These are phyloP conservation scores for Mythimna pallens DNA, from an alignment of 2,888 invertebrate species.

Conservation along the genomic window DNA sequence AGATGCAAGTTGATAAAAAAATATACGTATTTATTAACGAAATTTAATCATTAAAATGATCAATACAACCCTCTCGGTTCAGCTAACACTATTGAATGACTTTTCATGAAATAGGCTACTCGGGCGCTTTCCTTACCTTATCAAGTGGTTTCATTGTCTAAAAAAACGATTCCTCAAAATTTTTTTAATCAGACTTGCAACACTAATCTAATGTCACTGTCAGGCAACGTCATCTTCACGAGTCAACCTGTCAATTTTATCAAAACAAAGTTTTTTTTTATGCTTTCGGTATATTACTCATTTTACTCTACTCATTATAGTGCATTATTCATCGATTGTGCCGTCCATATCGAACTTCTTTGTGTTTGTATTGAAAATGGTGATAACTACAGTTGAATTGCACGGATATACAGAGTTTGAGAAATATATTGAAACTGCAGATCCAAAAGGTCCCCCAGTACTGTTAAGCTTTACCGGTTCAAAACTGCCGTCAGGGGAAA, in stretches of 20 bases:
- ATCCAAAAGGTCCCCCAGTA: conserved; percentile 79
- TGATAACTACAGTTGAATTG: conserved; percentile 78
- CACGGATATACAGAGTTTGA: conserved; percentile 92
- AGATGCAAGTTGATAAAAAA: too few species aligned
- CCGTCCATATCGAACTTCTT: not conserved
- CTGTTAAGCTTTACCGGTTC: conserved; percentile 92
- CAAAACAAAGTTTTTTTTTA: too few species aligned
- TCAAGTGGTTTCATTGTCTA: too few species aligned
- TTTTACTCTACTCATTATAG: not conserved
- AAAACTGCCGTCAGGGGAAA: conserved; percentile 92
- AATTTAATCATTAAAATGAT: too few species aligned
- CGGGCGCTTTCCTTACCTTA: too few species aligned
- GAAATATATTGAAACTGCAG: conserved; percentile 89
- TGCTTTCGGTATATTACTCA: not conserved
- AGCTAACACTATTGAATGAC: too few species aligned
- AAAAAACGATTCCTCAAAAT: too few species aligned
- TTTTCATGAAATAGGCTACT: too few species aligned
- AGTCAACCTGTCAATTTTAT: not conserved
- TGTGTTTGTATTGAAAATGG: conserved; percentile 71
- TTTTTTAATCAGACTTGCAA: not conserved
- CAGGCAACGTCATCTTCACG: not conserved
- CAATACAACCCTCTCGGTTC: too few species aligned
- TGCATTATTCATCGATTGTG: not conserved
- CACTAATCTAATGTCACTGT: not conserved
- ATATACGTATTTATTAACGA: too few species aligned